Evolutionary conservation across 2,113 vertebrate species (phyloP), one percentile per base, ranked within the genome.

Genomic region (Scomber colias): DNA sequence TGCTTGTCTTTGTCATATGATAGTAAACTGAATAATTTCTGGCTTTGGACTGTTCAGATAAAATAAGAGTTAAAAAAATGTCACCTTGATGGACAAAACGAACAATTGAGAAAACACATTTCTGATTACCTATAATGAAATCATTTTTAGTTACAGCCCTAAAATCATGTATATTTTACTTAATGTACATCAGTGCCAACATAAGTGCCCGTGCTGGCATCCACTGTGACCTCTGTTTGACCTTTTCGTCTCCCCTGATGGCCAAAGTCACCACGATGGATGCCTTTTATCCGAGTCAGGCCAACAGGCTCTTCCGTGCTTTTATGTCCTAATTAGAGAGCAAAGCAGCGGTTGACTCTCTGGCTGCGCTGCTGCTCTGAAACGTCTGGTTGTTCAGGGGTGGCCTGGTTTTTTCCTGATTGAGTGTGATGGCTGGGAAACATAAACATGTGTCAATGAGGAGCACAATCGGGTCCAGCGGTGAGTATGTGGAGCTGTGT

Each of bases 291-390:
- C 54, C 17, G 15, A 79, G 77, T 85, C 78, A 65, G 67, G 44
- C 79, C 80, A 77, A 70, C 56, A 27, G 51, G 83, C 77, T 74
- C 82, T 83, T 79, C 66, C 56, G 81, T 70, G 84, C 86, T 92
- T 86, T 89, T 82, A 80, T 86, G 81, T 89, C 82, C 83, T 92
- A 90, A 93, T 92, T 92, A 87, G 86, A 84, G 78, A 85, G 87
- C 81, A 67, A 71, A 86, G 86, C 77, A 79, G 68, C 73, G 69
- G 83, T 76, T 60, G 75, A 85, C 66, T 62, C 9, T 11, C 81
- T 80, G 65, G 75, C 90, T 83, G 81, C 61, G 74, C 81, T 13
- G 56, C 74, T 61, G 69, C 83, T 80, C 54, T 70, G 30, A 82
- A 78, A 91, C 79, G 83, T 90, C 86, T 87, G 85, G 79, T 53